phyloP scores from a whole-genome alignment of 2,113 vertebrate genomes.

The Eudyptes chrysolophus region DNA sequence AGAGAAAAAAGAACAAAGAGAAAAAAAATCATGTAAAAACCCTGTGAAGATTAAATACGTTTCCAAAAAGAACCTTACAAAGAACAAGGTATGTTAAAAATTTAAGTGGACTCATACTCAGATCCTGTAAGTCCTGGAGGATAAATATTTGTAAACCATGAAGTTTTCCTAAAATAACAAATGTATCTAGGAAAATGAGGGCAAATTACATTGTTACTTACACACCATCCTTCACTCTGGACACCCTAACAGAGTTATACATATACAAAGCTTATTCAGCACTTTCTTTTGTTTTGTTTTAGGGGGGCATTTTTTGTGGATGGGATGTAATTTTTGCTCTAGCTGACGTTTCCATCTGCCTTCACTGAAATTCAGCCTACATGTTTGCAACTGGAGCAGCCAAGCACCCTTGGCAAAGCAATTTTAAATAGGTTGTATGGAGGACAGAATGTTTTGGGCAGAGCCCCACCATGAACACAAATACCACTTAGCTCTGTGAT shows the following conservation, averaged over 20 bases:
- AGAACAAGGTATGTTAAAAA: background rate
- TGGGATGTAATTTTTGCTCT: background rate
- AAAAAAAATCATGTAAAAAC: background rate
- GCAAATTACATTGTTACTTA: background rate
- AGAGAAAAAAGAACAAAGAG: conserved; percentile 11
- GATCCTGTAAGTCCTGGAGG: background rate
- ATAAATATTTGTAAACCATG: conserved; percentile 5
- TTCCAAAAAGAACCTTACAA: background rate
- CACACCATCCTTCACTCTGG: background rate
- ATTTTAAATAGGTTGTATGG: background rate
- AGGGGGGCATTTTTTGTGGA: background rate
- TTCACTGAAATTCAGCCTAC: background rate
- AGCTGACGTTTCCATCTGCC: background rate
- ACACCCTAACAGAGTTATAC: background rate
- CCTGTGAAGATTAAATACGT: background rate
- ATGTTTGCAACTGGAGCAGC: background rate
- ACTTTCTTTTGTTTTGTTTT: background rate
- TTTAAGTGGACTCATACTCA: background rate
- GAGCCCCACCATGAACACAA: background rate
- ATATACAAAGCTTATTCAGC: background rate
- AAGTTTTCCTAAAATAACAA: background rate
- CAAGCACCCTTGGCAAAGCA: background rate
- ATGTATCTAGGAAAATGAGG: background rate
- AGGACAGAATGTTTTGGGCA: background rate
- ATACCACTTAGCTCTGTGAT: background rate